Base-by-base conservation (phyloP, 2,113 vertebrate species). In the Leptocoma aspasia region DNA sequence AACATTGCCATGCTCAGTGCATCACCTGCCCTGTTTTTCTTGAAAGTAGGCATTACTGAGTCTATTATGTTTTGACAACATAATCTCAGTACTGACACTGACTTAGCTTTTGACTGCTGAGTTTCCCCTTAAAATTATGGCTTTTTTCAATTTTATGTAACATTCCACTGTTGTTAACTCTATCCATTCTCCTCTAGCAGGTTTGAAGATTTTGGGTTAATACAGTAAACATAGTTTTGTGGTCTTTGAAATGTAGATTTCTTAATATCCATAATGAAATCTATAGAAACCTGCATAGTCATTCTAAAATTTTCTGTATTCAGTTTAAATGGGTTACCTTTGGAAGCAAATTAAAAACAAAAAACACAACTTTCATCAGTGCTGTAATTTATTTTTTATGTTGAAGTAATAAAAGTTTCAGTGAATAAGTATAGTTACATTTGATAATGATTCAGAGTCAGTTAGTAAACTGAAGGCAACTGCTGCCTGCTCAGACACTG, bases 381-480 rank as follows among this genome's bases (percentile, higher is more conserved):
- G 88, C n/a, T 75, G 72, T 57, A 86, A 94, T 89, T 93, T 97
- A 92, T 97, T 92, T 88, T 92, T 88, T 86, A 92, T 64, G 69
- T 68, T 94, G 88, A 92, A 95, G 23, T 47, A 80, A 91, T 95
- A 85, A 78, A 95, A 83, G 44, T 75, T 44, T 89, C 15, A 13
- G 69, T 92, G 66, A 87, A 24, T 91, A 91, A 60, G 50, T 85
- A 54, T 81, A 83, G 72, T 93, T 86, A 95, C 80, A 94, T 89
- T 81, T 86, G 47, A 78, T 88, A 93, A 78, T 47, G 52, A 68
- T 88, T 93, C 86, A 81, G 60, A 92, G 52, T 90, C 10, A 42
- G 24, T 86, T 61, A 79, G 76, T 92, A 83, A 96, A 56, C 30
- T 90, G 83, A 78, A 60, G 69, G 49, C 39, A 71, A 49, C 39